phyloP scores from a whole-genome alignment of 2,113 vertebrate genomes.

The Stegastes partitus region DNA sequence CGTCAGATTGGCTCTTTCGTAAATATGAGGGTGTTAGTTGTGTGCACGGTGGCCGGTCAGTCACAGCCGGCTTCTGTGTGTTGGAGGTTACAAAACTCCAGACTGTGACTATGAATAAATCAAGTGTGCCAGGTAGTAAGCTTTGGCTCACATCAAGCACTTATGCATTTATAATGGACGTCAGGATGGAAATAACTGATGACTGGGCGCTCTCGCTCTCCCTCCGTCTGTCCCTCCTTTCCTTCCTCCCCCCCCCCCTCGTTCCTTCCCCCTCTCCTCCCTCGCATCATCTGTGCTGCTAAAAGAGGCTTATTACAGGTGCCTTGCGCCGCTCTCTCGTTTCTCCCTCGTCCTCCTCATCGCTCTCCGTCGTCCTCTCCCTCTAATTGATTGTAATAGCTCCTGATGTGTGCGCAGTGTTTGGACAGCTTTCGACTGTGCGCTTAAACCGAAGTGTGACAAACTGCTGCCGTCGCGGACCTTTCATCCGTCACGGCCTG shows the following conservation, averaged over 20 bases:
- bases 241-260: background rate
- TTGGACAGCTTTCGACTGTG: constrained; percentile 42
- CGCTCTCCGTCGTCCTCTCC: constrained; percentile 6
- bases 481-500: constrained; percentile 34
- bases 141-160: background rate
- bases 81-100: background rate
- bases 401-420: constrained; percentile 34
- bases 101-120: background rate
- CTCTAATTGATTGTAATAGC: constrained; percentile 53
- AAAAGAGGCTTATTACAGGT: constrained; percentile 56
- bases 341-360: background rate
- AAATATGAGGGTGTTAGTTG: no score
- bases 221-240: background rate
- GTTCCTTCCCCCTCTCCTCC: constrained; percentile 30
- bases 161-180: background rate
- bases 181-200: constrained; percentile 22
- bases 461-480: constrained; percentile 40
- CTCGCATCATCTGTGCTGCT: constrained; percentile 58
- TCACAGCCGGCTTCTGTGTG: background rate
- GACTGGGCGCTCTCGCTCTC: background rate
- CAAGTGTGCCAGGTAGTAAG: background rate
- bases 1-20: no score
- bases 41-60: no score
- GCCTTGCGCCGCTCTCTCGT: constrained; percentile 24
- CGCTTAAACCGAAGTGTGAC: constrained; percentile 54